phyloP scores from a whole-genome alignment of 1,140 invertebrate species.

The Dendrolimus punctatus region DNA sequence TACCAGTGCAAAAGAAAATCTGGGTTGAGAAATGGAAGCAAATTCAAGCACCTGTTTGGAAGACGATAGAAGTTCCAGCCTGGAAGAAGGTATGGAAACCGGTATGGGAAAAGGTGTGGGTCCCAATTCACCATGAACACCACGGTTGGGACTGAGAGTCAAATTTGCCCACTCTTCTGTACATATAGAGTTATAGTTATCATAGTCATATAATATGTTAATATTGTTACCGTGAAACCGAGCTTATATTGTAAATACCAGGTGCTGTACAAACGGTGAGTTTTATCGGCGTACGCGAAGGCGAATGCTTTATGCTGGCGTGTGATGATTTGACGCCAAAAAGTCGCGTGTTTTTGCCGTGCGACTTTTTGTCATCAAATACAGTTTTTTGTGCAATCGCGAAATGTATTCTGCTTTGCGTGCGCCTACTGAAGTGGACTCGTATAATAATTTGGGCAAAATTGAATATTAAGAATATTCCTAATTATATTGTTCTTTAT shows the following conservation, averaged over 20 bases:
- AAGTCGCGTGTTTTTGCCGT: background rate
- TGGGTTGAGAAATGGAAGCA: conserved; percentile 86
- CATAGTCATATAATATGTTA: conserved; percentile 35
- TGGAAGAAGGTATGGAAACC: conserved; percentile 85
- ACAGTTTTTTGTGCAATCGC: conserved; percentile 25
- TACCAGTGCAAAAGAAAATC: conserved; percentile 82
- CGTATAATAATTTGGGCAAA: conserved; percentile 8
- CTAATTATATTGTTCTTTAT: background rate
- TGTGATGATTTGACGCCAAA: conserved; percentile 13
- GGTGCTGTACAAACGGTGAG: conserved; percentile 25
- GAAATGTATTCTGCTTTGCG: conserved; percentile 37
- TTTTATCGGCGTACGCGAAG: conserved; percentile 40
- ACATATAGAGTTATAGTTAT: conserved; percentile 44
- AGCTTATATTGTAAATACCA: conserved; percentile 41
- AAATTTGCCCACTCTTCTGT: conserved; percentile 28
- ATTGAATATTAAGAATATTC: background rate
- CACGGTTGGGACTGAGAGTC: conserved; percentile 75
- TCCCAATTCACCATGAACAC: conserved; percentile 72
- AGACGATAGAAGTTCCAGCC: conserved; percentile 78
- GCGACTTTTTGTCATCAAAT: conserved; percentile 5
- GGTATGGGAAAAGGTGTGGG: conserved; percentile 84
- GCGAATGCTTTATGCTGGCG: conserved; percentile 27
- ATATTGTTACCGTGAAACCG: conserved; percentile 47
- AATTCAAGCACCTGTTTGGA: conserved; percentile 77
- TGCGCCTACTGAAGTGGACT: conserved; percentile 34